Evolutionary conservation across 2,797 vertebrate species (phyloP), one percentile per base, ranked within the genome.

Genomic region (Lepus townsendii): DNA sequence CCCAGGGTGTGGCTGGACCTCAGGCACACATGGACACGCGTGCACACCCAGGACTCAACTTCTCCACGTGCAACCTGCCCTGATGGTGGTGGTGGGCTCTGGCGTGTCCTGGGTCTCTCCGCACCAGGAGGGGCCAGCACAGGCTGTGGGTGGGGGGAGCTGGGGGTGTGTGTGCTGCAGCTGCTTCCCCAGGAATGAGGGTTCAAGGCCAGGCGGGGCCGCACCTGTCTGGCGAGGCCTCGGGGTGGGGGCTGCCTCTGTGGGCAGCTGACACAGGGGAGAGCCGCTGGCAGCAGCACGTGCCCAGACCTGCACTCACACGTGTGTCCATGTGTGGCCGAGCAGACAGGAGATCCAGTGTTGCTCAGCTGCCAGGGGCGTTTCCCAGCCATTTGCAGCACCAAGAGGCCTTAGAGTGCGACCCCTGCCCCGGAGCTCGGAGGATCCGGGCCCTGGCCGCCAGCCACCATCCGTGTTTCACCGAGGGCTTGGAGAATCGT

Each of bases 271-370:
- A 98, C 54, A 57, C 16, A 97, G 97, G 97, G 98, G 98, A 98
- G 98, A 98, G 96, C 95, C 98, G 97, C 98, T 98, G 98, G 98
- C 98, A 98, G 98, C 97, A 98, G 98, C 98, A 97, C 98, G 97
- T 98, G 98, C 98, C 98, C 13, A 7, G 96, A 96, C 3, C 3
- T 10, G 24, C 24, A 3, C 13, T 27, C 52, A 54, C 30, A 14
- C 54, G 5, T 2, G 1, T 7, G 22, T n/a, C 38, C 27, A 5
- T 0, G 1, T 1, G 7, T 27, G 63, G 83, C 87, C 85, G 69
- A 57, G 97, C 95, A 91, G 96, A 9, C 42, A 9, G 42, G 42
- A 47, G 42, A 8, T 47, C 42, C 42, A 8, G 90, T 97, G 96
- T 97, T 97, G 93, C 96, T 97, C 68, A 38, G 94, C 95, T 93